Percentiles rank a stretch among this genome's conserved stretches.
phyloP scores from a whole-genome alignment of 2,888 invertebrate genomes.

The Caenorhabditis afra region DNA sequence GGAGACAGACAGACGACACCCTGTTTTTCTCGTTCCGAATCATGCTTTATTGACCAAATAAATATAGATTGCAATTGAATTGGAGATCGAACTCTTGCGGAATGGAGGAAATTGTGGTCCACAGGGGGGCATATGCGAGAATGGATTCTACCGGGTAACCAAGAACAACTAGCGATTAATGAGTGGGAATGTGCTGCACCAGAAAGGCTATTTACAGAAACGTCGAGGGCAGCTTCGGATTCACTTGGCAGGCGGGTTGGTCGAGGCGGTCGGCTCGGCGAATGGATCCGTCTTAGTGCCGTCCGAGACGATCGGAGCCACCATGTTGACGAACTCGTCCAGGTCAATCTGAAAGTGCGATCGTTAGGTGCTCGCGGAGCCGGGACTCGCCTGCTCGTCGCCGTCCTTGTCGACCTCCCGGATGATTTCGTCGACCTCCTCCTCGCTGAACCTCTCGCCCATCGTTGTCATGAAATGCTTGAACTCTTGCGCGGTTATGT shows the following conservation, averaged over 20 bases:
- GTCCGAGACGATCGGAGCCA: slow-evolving; percentile 80
- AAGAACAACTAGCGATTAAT: slow-evolving; percentile 39
- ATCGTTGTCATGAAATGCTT: slow-evolving; percentile 80
- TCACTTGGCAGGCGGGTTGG: slow-evolving; percentile 48
- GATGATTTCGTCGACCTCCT: slow-evolving; percentile 81
- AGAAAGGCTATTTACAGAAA: slow-evolving; percentile 35
- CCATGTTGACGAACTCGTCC: slow-evolving; percentile 80
- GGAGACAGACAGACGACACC: background rate
- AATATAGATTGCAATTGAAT: background rate
- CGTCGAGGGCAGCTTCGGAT: slow-evolving; percentile 1
- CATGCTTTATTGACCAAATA: slow-evolving; percentile 3
- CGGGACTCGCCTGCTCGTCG: slow-evolving; percentile 76
- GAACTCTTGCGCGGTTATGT: slow-evolving; percentile 80
- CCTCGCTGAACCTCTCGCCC: slow-evolving; percentile 79
- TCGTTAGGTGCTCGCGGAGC: background rate
- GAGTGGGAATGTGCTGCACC: slow-evolving; percentile 17
- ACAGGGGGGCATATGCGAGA: slow-evolving; percentile 17
- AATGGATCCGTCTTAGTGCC: slow-evolving; percentile 78
- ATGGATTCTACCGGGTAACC: slow-evolving; percentile 23
- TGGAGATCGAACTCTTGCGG: slow-evolving; percentile 1
- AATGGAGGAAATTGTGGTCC: slow-evolving; percentile 29
- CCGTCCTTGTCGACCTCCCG: slow-evolving; percentile 80
- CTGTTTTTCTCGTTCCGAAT: too few species aligned
- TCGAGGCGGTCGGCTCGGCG: slow-evolving; percentile 70
- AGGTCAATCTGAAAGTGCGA: slow-evolving; percentile 77